Conservation (phyloP, 2,797 vertebrate genomes). For the Halcyon chelicuti region DNA sequence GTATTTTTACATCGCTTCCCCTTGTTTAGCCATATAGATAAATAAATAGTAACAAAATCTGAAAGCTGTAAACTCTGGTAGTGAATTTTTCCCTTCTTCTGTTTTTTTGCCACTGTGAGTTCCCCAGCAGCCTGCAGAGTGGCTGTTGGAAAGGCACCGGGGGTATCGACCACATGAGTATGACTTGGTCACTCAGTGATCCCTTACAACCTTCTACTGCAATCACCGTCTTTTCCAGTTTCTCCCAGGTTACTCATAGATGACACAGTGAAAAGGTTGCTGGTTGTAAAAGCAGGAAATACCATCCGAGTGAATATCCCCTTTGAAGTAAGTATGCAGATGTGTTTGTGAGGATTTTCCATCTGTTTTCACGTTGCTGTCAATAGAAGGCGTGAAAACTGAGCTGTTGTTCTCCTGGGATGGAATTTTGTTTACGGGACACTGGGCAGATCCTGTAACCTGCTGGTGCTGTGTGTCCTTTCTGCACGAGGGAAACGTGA, state of each 20-base stretch:
- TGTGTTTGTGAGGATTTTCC: not conserved
- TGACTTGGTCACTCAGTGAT: not conserved
- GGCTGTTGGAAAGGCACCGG: not conserved
- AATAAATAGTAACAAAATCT: not conserved
- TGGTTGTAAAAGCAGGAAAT: conserved; percentile 84
- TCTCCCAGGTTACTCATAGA: conserved; percentile 84
- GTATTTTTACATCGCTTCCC: not conserved
- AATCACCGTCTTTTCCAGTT: conserved; percentile 74
- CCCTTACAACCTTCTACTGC: not conserved
- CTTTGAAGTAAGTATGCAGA: conserved; percentile 83
- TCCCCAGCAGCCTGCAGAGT: not conserved
- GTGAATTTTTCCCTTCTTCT: not conserved
- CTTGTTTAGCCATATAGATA: not conserved
- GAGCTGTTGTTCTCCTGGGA: not conserved
- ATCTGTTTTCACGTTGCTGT: not conserved
- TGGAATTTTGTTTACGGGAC: not conserved
- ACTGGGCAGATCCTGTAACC: not conserved
- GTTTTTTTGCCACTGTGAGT: no score
- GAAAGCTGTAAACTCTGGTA: not conserved
- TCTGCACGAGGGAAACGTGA: not conserved
- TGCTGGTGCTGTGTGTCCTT: not conserved
- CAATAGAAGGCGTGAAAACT: not conserved
- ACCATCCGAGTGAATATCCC: conserved; percentile 81
- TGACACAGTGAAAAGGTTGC: conserved; percentile 78
- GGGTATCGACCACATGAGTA: accelerated